Base-by-base conservation (phyloP, 2,888 invertebrate species). In the Polydrusus pterygomalis region DNA sequence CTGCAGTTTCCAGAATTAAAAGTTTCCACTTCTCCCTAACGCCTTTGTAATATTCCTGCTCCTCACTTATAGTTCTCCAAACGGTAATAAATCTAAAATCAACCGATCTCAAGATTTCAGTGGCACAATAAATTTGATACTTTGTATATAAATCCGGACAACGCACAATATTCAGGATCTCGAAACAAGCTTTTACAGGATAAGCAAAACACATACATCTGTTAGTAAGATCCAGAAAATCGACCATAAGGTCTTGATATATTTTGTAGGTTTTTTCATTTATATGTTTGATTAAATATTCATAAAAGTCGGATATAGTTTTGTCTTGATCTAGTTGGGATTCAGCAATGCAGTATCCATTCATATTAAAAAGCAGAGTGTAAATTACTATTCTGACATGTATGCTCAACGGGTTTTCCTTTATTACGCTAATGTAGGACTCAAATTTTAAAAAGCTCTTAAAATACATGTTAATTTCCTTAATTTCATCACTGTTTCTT, bases 101-200 rank as follows among this genome's bases (percentile, higher is more conserved):
- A 13, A 11, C n/a, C 6, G 5, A 1, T 30, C 54, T 51, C 9
- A 54, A 54, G 25, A 54, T 30, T n/a, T 54, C 30, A 5, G n/a
- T 25, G n/a, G 56, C 30, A 40, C 54, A 68, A 54, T 25, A 68
- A 7, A 68, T 49, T 18, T 68, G 68, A 54, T 68, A 40, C 15
- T 68, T 68, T n/a, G 11, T 38, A 25, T 54, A 56, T 5, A 20
- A 15, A n/a, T 68, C 68, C 15, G 68, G 68, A 68, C 38, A 11
- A 20, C 9, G 13, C 9, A 54, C 18, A 20, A 68, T 56, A 15
- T 68, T 54, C n/a, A 56, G 5, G 6, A 68, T n/a, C 40, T 68
- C 54, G 8, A 34, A n/a, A 54, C 56, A 68, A n/a, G 56, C 54
- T 40, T 54, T 68, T 10, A 30, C 18, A 0, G 56, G 51, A 18